Evolutionary conservation across 2,113 vertebrate genomes (phyloP).

Genomic region (Cathartes aura): DNA sequence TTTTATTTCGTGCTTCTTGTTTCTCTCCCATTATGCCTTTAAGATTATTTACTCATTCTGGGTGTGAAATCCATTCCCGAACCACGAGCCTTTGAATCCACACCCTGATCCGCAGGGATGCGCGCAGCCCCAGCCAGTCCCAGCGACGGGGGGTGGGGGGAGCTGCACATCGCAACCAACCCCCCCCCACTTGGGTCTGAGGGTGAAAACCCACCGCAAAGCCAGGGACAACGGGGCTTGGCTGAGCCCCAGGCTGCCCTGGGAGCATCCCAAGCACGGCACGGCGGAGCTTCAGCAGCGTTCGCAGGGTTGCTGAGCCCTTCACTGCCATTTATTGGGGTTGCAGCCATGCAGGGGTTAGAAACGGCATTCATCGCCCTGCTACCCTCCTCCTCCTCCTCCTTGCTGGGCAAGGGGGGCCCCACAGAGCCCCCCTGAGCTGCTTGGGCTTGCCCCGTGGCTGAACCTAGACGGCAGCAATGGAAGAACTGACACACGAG

Average conservation of each 20-base stretch:
- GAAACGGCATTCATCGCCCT: neutral
- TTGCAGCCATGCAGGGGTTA: neutral
- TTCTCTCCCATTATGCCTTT: neutral
- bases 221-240: rapidly evolving
- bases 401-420: neutral
- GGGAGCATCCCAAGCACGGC: rapidly evolving
- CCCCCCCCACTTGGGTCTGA: rapidly evolving
- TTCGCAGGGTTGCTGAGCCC: rapidly evolving
- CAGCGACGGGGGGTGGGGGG: rapidly evolving
- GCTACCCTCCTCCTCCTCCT: neutral
- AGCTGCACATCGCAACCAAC: too few species aligned
- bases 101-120: neutral
- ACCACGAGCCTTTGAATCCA: neutral
- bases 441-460: neutral
- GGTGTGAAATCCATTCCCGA: neutral
- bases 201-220: neutral
- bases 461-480: neutral
- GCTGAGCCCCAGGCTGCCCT: neutral
- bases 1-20: neutral
- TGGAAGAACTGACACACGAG: neutral
- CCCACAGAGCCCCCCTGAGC: neutral
- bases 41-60: neutral
- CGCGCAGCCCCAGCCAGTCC: rapidly evolving
- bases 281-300: neutral
- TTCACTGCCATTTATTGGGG: neutral